Conservation (phyloP, 2,888 invertebrate species). For the Philereme transversata region DNA sequence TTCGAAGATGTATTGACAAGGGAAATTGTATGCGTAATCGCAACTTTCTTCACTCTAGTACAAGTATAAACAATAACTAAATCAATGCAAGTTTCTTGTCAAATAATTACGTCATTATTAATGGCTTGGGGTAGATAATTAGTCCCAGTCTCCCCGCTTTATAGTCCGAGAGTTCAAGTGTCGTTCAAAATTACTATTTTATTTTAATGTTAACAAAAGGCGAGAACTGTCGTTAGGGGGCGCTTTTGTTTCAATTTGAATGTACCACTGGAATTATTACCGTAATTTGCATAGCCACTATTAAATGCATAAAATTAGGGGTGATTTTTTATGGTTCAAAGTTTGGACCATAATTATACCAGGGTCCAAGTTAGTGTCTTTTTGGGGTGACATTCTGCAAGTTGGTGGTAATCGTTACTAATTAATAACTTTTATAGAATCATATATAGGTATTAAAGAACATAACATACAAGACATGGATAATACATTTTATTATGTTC, state of each 20-base stretch:
- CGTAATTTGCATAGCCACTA: conserved; percentile 65
- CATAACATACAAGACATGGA: too few species aligned
- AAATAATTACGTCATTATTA: conserved; percentile 37
- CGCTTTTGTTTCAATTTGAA: conserved; percentile 77
- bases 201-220: conserved; percentile 76
- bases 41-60: too few species aligned
- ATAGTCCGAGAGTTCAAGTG: conserved; percentile 59
- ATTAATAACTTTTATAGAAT: too few species aligned
- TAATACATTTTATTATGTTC: too few species aligned
- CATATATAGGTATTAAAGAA: too few species aligned
- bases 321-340: conserved; percentile 52
- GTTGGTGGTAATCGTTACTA: too few species aligned
- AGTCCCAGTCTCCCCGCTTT: conserved; percentile 58
- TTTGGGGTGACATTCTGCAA: neutral
- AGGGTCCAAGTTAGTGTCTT: conserved; percentile 1
- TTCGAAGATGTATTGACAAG: too few species aligned
- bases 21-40: too few species aligned
- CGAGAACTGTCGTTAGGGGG: conserved; percentile 63
- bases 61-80: neutral
- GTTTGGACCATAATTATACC: conserved; percentile 23
- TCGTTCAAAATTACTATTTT: conserved; percentile 73
- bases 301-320: conserved; percentile 48
- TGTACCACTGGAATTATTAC: conserved; percentile 65
- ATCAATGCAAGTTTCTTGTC: conserved; percentile 15
- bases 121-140: conserved; percentile 49